These are phyloP conservation scores for Neosalanx taihuensis DNA, from an alignment of 2,797 vertebrate genomes.

Conservation along the genomic window DNA sequence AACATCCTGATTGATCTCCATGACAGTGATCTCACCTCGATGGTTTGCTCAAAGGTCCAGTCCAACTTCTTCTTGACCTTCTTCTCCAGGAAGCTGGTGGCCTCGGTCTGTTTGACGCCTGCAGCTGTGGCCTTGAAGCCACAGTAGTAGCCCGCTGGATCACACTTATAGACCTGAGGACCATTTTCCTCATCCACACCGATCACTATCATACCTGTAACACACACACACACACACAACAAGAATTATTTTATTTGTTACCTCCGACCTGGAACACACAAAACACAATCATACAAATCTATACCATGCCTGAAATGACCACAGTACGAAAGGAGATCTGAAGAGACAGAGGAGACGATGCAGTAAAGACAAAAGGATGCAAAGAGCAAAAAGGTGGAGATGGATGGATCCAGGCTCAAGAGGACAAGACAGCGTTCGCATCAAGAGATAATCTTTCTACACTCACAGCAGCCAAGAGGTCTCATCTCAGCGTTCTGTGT, in stretches of 20 bases:
- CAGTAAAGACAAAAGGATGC: background rate
- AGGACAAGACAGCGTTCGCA: too few species aligned
- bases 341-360: too few species aligned
- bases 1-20: background rate
- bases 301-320: background rate
- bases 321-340: too few species aligned
- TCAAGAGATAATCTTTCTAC: slow-evolving; percentile 49
- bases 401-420: too few species aligned
- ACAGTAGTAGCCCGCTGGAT: slow-evolving; percentile 96
- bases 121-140: slow-evolving; percentile 97
- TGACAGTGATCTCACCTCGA: slow-evolving; percentile 81
- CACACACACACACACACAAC: background rate
- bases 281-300: background rate
- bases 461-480: slow-evolving; percentile 88
- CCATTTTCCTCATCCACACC: slow-evolving; percentile 90
- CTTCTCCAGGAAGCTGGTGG: slow-evolving; percentile 98
- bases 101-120: slow-evolving; percentile 97
- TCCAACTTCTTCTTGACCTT: slow-evolving; percentile 99
- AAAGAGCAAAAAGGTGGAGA: background rate
- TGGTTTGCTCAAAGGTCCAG: slow-evolving; percentile 94
- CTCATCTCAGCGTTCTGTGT: slow-evolving; percentile 90
- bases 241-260: background rate
- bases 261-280: background rate
- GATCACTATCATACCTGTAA: slow-evolving; percentile 94
- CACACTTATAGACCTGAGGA: slow-evolving; percentile 96